Conservation (phyloP, 2,888 invertebrate species). For the Diadegma fenestrale region DNA sequence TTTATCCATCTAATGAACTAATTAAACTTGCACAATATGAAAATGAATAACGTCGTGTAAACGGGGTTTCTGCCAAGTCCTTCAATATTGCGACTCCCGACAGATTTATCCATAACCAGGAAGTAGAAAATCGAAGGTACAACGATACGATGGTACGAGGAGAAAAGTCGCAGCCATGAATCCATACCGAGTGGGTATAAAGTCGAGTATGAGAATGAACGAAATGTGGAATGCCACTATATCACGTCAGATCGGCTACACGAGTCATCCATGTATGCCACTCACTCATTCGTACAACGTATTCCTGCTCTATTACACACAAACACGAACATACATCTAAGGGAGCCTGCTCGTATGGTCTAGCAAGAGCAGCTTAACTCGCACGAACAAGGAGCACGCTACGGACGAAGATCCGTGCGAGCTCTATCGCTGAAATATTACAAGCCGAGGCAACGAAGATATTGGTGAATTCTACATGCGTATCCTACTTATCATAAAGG, state of each 20-base stretch:
- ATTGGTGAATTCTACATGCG: constrained; percentile 25
- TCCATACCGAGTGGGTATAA: background rate
- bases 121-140: background rate
- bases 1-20: background rate
- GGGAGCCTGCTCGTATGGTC: background rate
- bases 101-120: background rate
- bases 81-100: background rate
- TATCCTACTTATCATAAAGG: background rate
- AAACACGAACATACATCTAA: background rate
- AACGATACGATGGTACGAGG: background rate
- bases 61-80: background rate
- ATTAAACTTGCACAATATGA: background rate
- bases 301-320: constrained; percentile 1
- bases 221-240: constrained; percentile 22
- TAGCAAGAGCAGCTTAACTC: constrained; percentile 25
- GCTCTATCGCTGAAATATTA: constrained; percentile 26
- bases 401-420: constrained; percentile 1
- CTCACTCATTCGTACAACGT: constrained; percentile 10
- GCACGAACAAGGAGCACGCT: constrained; percentile 20
- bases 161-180: constrained; percentile 29
- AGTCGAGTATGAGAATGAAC: background rate
- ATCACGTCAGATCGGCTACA: constrained; percentile 21
- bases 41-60: background rate
- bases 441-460: constrained; percentile 31
- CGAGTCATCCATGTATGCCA: constrained; percentile 7